Evolutionary conservation across 2,113 vertebrate genomes (phyloP).

Genomic region (Anhinga anhinga): DNA sequence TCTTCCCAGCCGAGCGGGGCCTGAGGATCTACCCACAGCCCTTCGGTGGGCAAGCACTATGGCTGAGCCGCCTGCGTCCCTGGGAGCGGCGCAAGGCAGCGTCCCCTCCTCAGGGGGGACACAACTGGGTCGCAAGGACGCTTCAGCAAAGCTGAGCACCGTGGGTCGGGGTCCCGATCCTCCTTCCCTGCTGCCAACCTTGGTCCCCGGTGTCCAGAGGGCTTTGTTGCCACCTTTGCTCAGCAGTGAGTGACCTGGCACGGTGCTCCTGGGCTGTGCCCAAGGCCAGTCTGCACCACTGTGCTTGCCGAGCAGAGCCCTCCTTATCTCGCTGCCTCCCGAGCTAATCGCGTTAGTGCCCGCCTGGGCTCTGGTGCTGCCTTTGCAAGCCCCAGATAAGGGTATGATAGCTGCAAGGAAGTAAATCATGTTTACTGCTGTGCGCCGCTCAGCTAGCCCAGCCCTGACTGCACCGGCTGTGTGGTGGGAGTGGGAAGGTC

Average conservation of each 20-base stretch:
- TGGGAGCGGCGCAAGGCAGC: fast-evolving
- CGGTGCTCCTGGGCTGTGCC: background rate
- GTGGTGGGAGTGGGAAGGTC: background rate
- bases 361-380: background rate
- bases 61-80: too few relatives aligned
- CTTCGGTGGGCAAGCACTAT: background rate
- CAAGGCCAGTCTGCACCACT: fast-evolving
- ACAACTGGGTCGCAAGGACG: background rate
- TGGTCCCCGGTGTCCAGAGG: fast-evolving
- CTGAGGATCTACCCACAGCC: background rate
- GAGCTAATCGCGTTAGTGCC: background rate
- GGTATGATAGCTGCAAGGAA: background rate
- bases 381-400: background rate
- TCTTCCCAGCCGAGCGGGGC: fast-evolving
- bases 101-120: fast-evolving
- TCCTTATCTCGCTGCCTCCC: background rate
- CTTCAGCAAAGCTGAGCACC: background rate
- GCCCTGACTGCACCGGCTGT: fast-evolving
- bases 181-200: background rate
- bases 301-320: background rate
- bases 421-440: background rate
- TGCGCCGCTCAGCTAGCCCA: background rate
- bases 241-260: fast-evolving
- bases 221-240: fast-evolving
- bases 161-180: fast-evolving